Percentiles rank a stretch among this genome's conserved stretches.
These are phyloP conservation scores for Ptilonorhynchus violaceus DNA, from an alignment of 2,113 vertebrate species.

Conservation along the genomic window DNA sequence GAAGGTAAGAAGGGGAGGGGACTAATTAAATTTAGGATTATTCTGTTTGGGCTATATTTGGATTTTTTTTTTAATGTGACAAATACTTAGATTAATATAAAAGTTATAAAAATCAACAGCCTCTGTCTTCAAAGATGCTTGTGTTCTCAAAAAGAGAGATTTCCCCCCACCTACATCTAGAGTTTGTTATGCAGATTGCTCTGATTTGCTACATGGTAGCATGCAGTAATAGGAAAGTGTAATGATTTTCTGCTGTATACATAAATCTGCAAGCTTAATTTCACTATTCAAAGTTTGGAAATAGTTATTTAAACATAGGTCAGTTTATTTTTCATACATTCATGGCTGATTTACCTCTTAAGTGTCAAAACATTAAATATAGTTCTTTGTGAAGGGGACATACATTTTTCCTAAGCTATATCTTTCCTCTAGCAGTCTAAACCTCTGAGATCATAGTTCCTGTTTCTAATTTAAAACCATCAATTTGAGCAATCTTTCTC, in stretches of 20 bases:
- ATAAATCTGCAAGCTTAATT: neutral
- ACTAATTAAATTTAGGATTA: neutral
- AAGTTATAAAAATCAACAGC: neutral
- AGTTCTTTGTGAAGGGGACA: neutral
- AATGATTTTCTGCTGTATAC: neutral
- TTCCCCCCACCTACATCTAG: neutral
- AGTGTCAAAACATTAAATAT: neutral
- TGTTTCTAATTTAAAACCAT: neutral
- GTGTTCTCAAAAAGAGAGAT: neutral
- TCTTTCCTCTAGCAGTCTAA: neutral
- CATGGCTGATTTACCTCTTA: neutral
- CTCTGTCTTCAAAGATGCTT: neutral
- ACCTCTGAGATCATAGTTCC: neutral
- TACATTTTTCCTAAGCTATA: neutral
- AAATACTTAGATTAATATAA: neutral
- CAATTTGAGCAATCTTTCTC: neutral
- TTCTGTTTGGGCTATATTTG: neutral
- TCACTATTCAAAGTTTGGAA: neutral
- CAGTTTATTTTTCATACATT: neutral
- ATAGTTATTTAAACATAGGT: neutral
- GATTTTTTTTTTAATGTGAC: neutral
- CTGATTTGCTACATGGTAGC: neutral
- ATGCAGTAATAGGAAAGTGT: neutral
- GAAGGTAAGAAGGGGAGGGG: slow-evolving; percentile 70
- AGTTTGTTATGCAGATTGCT: neutral